phyloP scores from a whole-genome alignment of 37 sponge, comb jelly and placozoan genomes.

The Bolinopsis microptera region DNA sequence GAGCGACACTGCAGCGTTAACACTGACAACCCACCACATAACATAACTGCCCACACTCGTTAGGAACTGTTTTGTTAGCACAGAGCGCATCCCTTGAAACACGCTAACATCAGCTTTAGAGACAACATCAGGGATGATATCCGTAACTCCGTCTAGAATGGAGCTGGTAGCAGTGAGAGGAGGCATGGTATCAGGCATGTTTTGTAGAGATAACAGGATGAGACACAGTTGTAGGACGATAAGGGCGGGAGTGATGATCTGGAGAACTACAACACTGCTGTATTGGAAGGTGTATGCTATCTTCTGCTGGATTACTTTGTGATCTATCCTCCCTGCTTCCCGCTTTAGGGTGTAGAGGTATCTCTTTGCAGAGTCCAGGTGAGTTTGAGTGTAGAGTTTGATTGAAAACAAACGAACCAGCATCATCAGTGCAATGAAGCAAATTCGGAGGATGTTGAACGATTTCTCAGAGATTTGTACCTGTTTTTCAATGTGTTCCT shows the following conservation, averaged over 20 bases:
- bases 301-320: slow-evolving; percentile 45
- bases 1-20: not conserved
- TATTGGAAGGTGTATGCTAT: slow-evolving; percentile 60
- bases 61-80: not conserved
- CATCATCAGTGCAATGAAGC: not conserved
- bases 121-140: not conserved
- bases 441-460: slow-evolving; percentile 11
- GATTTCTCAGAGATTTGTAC: not conserved
- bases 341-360: slow-evolving; percentile 7
- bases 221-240: slow-evolving; percentile 31
- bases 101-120: not conserved
- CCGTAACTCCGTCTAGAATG: not conserved
- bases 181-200: not conserved
- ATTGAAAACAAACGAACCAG: not conserved
- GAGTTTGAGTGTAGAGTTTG: slow-evolving; percentile 10
- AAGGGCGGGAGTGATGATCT: slow-evolving; percentile 47
- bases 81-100: slow-evolving; percentile 28
- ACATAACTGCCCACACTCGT: not conserved
- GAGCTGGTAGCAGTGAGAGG: not conserved
- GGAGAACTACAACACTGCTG: slow-evolving; percentile 49
- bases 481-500: slow-evolving; percentile 35
- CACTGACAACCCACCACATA: slow-evolving; percentile 32
- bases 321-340: slow-evolving; percentile 40
- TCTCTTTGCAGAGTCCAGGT: slow-evolving; percentile 26
- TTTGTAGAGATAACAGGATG: slow-evolving; percentile 36